phyloP scores from a whole-genome alignment of 2,797 vertebrate genomes.

The Parauchenoglanis ngamensis region DNA sequence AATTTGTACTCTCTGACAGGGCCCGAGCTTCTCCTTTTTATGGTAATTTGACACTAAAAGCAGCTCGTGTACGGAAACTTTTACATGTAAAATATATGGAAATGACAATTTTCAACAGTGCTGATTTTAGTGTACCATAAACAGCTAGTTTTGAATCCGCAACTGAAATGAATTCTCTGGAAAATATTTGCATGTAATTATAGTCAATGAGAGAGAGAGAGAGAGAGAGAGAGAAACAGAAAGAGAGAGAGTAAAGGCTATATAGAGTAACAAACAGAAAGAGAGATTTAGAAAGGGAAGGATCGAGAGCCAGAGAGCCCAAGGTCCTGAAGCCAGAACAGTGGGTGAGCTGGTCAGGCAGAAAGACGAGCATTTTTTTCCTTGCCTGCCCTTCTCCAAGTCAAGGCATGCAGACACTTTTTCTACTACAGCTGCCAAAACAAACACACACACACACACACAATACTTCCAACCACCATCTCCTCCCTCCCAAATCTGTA shows the following conservation, averaged over 20 bases:
- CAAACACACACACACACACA: not conserved
- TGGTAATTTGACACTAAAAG: not conserved
- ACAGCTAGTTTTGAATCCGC: not conserved
- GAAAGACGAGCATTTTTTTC: conserved; percentile 66
- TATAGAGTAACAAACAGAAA: not conserved
- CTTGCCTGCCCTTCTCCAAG: conserved; percentile 49
- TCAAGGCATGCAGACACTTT: conserved; percentile 66
- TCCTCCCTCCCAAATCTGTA: conserved; percentile 20
- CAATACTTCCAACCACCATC: not conserved
- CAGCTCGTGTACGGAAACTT: not conserved
- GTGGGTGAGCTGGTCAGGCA: conserved; percentile 66
- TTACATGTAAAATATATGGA: conserved; percentile 9
- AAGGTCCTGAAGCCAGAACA: conserved; percentile 60
- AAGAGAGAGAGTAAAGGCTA: conserved; percentile 15
- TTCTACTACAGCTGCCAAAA: conserved; percentile 61
- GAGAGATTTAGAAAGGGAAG: not conserved
- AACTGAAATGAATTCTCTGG: not conserved
- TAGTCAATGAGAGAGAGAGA: conserved; percentile 35
- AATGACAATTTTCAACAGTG: not conserved
- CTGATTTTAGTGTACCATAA: not conserved
- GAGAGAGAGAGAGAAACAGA: conserved; percentile 35
- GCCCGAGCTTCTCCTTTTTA: not conserved
- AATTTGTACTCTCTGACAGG: not conserved
- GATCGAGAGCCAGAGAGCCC: conserved; percentile 30
- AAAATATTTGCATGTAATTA: conserved; percentile 18